A percentile compares a stretch with the other conserved stretches of the same genome.
phyloP scores from a whole-genome alignment of 2,113 vertebrate genomes.

The Corythornis madagascariensis region DNA sequence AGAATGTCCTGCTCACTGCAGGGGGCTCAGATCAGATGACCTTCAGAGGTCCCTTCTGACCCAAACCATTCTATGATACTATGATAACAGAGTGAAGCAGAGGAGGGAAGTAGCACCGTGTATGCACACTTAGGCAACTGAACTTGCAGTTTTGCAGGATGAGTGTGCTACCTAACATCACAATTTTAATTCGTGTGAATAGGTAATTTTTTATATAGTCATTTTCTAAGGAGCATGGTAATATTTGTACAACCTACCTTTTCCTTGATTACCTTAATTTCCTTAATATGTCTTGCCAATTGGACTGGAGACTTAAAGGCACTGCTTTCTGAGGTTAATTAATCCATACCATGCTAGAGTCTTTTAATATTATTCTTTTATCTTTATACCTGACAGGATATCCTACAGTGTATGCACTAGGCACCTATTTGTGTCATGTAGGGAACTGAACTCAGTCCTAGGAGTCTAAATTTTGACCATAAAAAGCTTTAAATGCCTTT shows the following conservation, averaged over 20 bases:
- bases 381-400: neutral
- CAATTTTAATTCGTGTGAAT: neutral
- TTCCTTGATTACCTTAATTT: neutral
- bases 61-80: too few species aligned
- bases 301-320: neutral
- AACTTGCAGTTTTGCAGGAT: neutral
- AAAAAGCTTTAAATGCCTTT: neutral
- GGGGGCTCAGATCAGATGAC: too few species aligned
- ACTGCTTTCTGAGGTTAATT: neutral
- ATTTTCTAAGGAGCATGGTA: neutral
- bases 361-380: neutral
- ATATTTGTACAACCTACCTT: neutral
- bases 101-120: neutral
- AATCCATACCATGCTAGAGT: neutral
- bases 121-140: neutral
- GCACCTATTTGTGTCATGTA: fast-evolving
- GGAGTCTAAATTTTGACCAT: neutral
- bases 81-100: neutral
- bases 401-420: neutral
- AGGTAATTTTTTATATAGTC: neutral
- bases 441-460: neutral
- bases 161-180: neutral
- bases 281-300: neutral
- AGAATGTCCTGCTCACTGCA: too few species aligned
- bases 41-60: too few species aligned